Base-by-base conservation (phyloP, 2,888 invertebrate genomes). In the Conomelus anceps region DNA sequence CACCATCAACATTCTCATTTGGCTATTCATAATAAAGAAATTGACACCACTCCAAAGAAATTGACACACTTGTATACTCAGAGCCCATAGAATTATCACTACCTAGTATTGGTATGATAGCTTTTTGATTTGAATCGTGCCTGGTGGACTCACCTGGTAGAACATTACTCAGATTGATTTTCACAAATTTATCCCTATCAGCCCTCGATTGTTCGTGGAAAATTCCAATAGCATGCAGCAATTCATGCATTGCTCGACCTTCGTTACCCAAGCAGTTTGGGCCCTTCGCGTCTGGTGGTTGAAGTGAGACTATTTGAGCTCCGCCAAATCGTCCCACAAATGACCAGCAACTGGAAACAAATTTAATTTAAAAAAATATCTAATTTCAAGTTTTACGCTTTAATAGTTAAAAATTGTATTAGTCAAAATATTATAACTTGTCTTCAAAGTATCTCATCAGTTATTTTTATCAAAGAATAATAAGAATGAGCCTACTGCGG, bases 161-260 rank as follows among this genome's bases (percentile, higher is more conserved):
- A 87, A 96, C 95, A 92, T 97, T 97, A 9, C 96, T 95, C 91
- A 94, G 94, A 91, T 96, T 95, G 85, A 97, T 95, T 92, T 95
- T 95, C 0, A 97, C 96, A 92, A 94, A 96, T 89, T 94, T 94
- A 92, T 96, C 96, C 89, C 97, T 94, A 93, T 97, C 97, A 86
- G 96, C 95, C 90, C 97, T 93, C 0, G 96, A 96, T 92, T 97
- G 97, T 92, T 97, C 97, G 92, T 97, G 97, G 93, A 96, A 97
- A 90, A 97, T 95, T 11, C 97, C 97, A n/a, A 97, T 93, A 0
- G 96, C 96, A 92, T 97, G 97, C 95, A 97, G 95, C 41, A 97
- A 93, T 93, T 97, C 97, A 93, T 97, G 97, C 91, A 97, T 95
- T n/a, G 97, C 95, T 90, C 96, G 94, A 0, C 97, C 96, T 92